Base-by-base conservation (phyloP, 2,888 invertebrate species). In the Leptopilina syphax region DNA sequence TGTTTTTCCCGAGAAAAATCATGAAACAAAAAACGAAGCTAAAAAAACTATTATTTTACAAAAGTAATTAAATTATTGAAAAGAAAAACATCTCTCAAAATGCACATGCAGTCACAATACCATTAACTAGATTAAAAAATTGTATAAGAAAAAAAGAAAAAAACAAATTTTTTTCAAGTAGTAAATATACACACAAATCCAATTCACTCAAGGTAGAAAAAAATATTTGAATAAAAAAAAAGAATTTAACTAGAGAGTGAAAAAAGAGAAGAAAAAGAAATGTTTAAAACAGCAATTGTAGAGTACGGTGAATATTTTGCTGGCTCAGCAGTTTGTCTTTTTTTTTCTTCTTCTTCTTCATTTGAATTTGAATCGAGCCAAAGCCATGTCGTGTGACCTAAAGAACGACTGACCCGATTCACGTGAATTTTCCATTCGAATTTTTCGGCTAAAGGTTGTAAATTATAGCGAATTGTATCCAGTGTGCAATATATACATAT, bases 351-450 rank as follows among this genome's bases (percentile, higher is more conserved):
- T 73, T 70, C 27, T 54, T 57, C 9, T 54, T 13, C 57, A 73
- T 73, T 73, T 73, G 73, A 73, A 73, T 73, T 73, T 34, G 73
- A 73, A 73, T 57, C n/a, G 73, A 57, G 73, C 54, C 73, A 73
- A 34, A 57, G 34, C 57, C 54, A 73, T 57, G 73, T 73, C 73
- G 63, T 8, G 63, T 54, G 73, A 73, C 57, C 57, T 57, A 57
- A 73, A 73, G 68, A 73, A 73, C 73, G 73, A 73, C 73, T 73
- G 73, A 73, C 73, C 73, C 8, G 57, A 6, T 73, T 73, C 73
- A 54, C 34, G 34, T n/a, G 57, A 73, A 73, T 73, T 57, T 73
- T 73, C 34, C 7, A 57, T 54, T n/a, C 73, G n/a, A 27, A 73
- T 27, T 73, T 73, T 27, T 44, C 7, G 44, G 3, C 24, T 13